Evolutionary conservation across 1,140 invertebrate genomes (phyloP).

Genomic region (Drosophila watanabei): DNA sequence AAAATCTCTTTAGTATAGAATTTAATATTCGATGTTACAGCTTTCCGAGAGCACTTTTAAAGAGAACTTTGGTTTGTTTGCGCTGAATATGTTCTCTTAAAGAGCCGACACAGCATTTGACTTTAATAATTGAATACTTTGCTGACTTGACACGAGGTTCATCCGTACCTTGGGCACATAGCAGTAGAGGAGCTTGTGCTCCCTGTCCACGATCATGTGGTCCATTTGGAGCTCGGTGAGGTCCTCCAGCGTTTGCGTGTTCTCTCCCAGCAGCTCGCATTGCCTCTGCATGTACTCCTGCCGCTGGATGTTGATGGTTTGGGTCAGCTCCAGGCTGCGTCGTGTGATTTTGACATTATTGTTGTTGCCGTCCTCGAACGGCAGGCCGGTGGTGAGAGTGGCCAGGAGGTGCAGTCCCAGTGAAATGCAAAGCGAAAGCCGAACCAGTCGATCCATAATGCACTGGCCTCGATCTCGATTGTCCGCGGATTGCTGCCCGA

Average conservation of each 20-base stretch:
- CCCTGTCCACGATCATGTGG: slow-evolving; percentile 93
- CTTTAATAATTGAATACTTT: background rate
- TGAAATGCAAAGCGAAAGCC: slow-evolving; percentile 41
- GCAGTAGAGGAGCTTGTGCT: slow-evolving; percentile 94
- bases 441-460: slow-evolving; percentile 52
- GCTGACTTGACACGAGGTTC: background rate
- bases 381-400: slow-evolving; percentile 20
- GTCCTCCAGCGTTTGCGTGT: slow-evolving; percentile 81
- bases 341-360: slow-evolving; percentile 84
- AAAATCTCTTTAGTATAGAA: background rate
- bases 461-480: slow-evolving; percentile 25
- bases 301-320: slow-evolving; percentile 88
- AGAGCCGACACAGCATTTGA: slow-evolving; percentile 10
- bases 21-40: background rate
- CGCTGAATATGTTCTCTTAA: background rate
- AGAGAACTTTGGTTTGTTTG: background rate
- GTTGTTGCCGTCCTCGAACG: slow-evolving; percentile 83
- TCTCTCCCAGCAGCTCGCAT: slow-evolving; percentile 87
- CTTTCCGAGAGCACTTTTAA: background rate
- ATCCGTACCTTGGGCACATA: slow-evolving; percentile 94
- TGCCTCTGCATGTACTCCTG: slow-evolving; percentile 90
- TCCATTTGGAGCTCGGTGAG: slow-evolving; percentile 87
- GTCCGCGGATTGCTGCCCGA: slow-evolving; percentile 29
- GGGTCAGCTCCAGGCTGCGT: slow-evolving; percentile 87
- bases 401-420: slow-evolving; percentile 33